Base-by-base conservation (phyloP, 2,113 vertebrate species). In the Perccottus glenii region DNA sequence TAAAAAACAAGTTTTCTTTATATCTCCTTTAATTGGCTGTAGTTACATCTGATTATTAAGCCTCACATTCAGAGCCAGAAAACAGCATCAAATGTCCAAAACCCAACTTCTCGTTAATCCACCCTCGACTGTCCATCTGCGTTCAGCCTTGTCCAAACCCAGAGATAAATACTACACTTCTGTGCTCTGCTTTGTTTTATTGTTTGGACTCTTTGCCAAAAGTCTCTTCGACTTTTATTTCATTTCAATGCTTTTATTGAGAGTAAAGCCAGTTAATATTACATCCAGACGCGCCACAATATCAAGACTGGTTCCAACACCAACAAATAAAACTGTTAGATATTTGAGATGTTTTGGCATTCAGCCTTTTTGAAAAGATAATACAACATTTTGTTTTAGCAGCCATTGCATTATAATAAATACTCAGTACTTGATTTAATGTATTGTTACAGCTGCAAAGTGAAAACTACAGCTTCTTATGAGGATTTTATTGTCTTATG, bases 101-200 rank as follows among this genome's bases (percentile, higher is more conserved):
- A 14, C 38, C 10, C 64, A 80, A 67, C 56, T 65, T 70, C 38
- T 56, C 10, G 19, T n/a, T 50, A 43, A 57, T 67, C 49, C 57
- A 50, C n/a, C 52, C 38, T 52, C 42, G 0, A 12, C 44, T 66
- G 63, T 67, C 74, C 53, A 57, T 57, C 53, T 27, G 19, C 16
- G 43, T 61, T 53, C 45, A 52, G 16, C 66, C 32, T 58, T 51
- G 61, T 67, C 56, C 42, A 57, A 64, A 65, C 46, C 49, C 66
- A 67, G 48, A 63, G 27, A 38, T 75, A 66, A 72, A 62, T 60
- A 35, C n/a, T 15, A 50, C 43, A 43, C 57, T 60, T 75, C 40
- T 8, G 56, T 43, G 35, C 36, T 5, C 36, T 14, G 12, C 52
- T 58, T 43, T 57, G 53, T 58, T 43, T 43, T 19, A 58, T 11